Percentiles rank a stretch among this genome's conserved stretches.
Evolutionary conservation across 1,140 invertebrate genomes (phyloP).

Genomic region (Cylas formicarius): DNA sequence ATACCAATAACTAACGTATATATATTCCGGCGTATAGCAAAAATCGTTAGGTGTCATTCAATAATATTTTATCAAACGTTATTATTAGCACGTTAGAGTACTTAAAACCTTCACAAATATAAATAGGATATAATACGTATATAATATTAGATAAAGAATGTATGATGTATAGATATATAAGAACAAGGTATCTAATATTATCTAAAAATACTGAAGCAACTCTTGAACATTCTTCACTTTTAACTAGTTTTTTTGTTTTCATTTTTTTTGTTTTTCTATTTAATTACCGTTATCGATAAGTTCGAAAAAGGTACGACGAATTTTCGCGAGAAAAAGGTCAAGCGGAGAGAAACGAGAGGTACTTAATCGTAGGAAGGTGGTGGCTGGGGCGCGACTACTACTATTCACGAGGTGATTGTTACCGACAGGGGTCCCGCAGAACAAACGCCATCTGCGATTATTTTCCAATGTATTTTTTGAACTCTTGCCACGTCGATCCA

Average conservation of each 20-base stretch:
- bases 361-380: constrained; percentile 23
- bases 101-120: constrained; percentile 25
- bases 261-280: too few relatives aligned
- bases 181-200: constrained; percentile 22
- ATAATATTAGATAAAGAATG: constrained; percentile 31
- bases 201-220: constrained; percentile 27
- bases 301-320: too few relatives aligned
- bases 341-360: constrained; percentile 40
- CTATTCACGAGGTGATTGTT: constrained; percentile 36
- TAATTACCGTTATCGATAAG: too few relatives aligned
- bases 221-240: too few relatives aligned
- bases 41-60: constrained; percentile 16
- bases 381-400: too few relatives aligned
- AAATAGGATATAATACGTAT: constrained; percentile 30
- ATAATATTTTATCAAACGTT: constrained; percentile 22
- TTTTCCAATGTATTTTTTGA: too few relatives aligned
- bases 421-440: constrained; percentile 26
- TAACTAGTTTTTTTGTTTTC: too few relatives aligned
- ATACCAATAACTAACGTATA: constrained; percentile 28
- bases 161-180: constrained; percentile 31
- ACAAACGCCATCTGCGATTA: constrained; percentile 6
- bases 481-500: too few relatives aligned
- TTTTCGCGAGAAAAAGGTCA: constrained; percentile 29
- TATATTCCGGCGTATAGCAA: constrained; percentile 15
- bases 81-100: constrained; percentile 17